phyloP scores from a whole-genome alignment of 2,888 invertebrate genomes.

The Perizoma flavofasciatum region DNA sequence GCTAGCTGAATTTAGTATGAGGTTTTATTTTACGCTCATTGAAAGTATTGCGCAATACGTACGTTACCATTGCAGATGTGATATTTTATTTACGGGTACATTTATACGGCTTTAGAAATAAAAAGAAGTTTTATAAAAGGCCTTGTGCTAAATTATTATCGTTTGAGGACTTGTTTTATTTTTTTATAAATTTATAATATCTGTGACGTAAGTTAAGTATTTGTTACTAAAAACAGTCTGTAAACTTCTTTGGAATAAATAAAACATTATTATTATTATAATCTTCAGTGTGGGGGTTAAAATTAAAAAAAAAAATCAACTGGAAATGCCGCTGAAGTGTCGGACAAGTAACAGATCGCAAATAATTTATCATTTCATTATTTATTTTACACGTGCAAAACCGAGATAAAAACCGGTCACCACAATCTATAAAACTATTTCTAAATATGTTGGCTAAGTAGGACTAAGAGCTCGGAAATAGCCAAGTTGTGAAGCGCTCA shows the following conservation, averaged over 20 bases:
- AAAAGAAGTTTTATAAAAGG: too few relatives aligned
- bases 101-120: neutral
- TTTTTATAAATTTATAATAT: too few relatives aligned
- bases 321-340: too few relatives aligned
- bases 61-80: constrained; percentile 14
- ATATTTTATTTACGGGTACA: constrained; percentile 11
- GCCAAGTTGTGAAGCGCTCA: constrained; percentile 16
- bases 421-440: constrained; percentile 14
- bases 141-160: too few relatives aligned
- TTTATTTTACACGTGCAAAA: constrained; percentile 15
- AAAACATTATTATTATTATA: too few relatives aligned
- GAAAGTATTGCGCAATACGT: constrained; percentile 8
- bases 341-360: too few relatives aligned
- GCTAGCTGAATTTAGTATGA: constrained; percentile 3
- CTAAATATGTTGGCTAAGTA: constrained; percentile 15
- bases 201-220: too few relatives aligned
- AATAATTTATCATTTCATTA: constrained; percentile 1
- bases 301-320: too few relatives aligned
- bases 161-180: too few relatives aligned
- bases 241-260: too few relatives aligned
- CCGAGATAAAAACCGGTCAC: constrained; percentile 6
- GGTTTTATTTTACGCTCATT: constrained; percentile 18
- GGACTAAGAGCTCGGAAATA: constrained; percentile 17
- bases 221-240: too few relatives aligned
- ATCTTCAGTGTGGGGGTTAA: too few relatives aligned